Percentiles rank a stretch among this genome's conserved stretches.
phyloP scores from a whole-genome alignment of 1,140 invertebrate genomes.

The Cyphomyrmex costatus region DNA sequence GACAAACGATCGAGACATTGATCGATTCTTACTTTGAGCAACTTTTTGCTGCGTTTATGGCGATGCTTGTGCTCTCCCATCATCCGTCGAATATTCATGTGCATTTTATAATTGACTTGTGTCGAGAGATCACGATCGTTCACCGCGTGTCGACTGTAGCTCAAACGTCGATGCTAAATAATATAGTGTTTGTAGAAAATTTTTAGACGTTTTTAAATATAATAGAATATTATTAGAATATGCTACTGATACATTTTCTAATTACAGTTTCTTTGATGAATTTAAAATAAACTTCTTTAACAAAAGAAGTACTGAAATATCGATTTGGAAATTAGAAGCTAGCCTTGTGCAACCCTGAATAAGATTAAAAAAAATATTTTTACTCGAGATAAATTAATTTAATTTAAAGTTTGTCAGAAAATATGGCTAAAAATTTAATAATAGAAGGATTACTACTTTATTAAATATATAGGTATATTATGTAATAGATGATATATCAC shows the following conservation, averaged over 20 bases:
- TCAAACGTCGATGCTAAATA: conserved; percentile 93
- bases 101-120: conserved; percentile 95
- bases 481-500: conserved; percentile 1
- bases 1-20: neutral
- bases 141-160: conserved; percentile 96
- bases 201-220: neutral
- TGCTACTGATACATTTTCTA: neutral
- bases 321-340: neutral
- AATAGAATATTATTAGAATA: neutral
- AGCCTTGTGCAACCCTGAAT: too few species aligned
- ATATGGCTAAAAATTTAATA: neutral
- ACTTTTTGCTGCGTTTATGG: conserved; percentile 93
- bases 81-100: conserved; percentile 95
- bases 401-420: neutral
- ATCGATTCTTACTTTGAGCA: conserved; percentile 80
- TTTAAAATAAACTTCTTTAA: neutral
- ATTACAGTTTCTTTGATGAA: neutral
- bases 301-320: neutral
- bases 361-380: neutral
- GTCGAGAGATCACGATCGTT: conserved; percentile 95
- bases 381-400: neutral
- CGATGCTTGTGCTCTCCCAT: conserved; percentile 94
- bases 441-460: neutral
- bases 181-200: conserved; percentile 66
- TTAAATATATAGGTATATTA: conserved; percentile 24